Percentiles rank a stretch among this genome's conserved stretches.
Evolutionary conservation across 2,888 invertebrate genomes (phyloP).

Genomic region (Hedychridium roseum): DNA sequence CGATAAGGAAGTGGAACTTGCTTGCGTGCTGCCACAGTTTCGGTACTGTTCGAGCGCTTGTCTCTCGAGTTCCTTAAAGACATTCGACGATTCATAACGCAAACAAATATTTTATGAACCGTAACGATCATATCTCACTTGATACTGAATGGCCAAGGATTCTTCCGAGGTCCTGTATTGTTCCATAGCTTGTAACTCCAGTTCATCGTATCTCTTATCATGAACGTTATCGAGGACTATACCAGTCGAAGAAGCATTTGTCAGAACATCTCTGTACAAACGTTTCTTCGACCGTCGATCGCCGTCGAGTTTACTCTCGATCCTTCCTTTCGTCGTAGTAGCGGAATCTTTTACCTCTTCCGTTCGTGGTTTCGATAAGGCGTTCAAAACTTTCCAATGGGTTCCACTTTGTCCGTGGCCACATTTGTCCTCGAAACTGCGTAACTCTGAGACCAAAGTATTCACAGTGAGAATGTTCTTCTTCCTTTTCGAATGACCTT

Average conservation of each 20-base stretch:
- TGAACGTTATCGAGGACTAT: slow-evolving; percentile 36
- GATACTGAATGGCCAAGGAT: slow-evolving; percentile 53
- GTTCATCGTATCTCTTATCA: slow-evolving; percentile 63
- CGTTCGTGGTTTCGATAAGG: slow-evolving; percentile 3
- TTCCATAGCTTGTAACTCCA: slow-evolving; percentile 74
- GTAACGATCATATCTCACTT: slow-evolving; percentile 33
- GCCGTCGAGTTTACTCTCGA: slow-evolving; percentile 6
- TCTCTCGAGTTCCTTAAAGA: slow-evolving; percentile 52
- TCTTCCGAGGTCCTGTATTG: slow-evolving; percentile 68
- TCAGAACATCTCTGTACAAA: slow-evolving; percentile 68
- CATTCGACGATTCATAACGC: neutral
- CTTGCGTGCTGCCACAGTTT: slow-evolving; percentile 29
- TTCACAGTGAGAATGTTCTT: slow-evolving; percentile 38
- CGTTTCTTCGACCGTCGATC: slow-evolving; percentile 59
- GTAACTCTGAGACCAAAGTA: slow-evolving; percentile 33
- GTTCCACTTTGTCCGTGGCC: slow-evolving; percentile 14
- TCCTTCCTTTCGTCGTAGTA: neutral
- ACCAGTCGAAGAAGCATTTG: slow-evolving; percentile 51
- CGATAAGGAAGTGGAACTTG: neutral
- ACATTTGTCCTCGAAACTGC: slow-evolving; percentile 30
- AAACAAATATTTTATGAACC: neutral
- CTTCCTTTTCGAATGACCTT: slow-evolving; percentile 36
- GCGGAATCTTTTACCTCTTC: too few species aligned
- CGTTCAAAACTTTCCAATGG: slow-evolving; percentile 7
- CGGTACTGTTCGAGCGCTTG: slow-evolving; percentile 57